phyloP scores from a whole-genome alignment of 2,113 vertebrate species.

The Limanda limanda region DNA sequence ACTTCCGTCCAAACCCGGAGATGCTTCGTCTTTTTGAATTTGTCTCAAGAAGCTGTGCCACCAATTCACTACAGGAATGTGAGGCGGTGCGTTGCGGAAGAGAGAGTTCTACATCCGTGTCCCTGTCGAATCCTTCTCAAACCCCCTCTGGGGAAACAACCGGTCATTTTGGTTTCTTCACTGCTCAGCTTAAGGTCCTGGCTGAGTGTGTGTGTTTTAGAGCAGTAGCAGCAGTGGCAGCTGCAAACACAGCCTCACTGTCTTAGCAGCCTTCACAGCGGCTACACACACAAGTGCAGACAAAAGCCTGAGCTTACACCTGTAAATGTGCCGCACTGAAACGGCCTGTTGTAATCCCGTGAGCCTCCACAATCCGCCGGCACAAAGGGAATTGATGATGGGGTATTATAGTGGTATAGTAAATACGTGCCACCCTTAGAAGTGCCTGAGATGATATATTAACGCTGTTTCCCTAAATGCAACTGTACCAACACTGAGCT shows the following conservation, averaged over 20 bases:
- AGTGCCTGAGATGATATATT: constrained; percentile 64
- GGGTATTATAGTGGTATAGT: constrained; percentile 65
- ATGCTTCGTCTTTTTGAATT: constrained; percentile 20
- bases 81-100: constrained; percentile 34
- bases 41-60: constrained; percentile 20
- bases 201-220: constrained; percentile 39
- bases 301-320: constrained; percentile 57
- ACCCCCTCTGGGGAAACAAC: constrained; percentile 43
- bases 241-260: constrained; percentile 35
- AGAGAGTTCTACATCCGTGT: constrained; percentile 40
- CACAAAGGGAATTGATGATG: constrained; percentile 74
- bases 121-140: constrained; percentile 23
- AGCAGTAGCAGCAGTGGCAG: constrained; percentile 24
- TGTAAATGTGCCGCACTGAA: constrained; percentile 64
- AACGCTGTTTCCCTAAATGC: constrained; percentile 57
- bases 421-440: constrained; percentile 73
- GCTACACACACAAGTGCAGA: constrained; percentile 48
- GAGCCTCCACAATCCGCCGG: constrained; percentile 58
- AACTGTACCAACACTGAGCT: constrained; percentile 67
- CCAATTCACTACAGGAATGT: constrained; percentile 63
- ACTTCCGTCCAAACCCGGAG: constrained; percentile 49
- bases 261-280: constrained; percentile 40
- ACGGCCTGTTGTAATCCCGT: constrained; percentile 62
- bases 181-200: constrained; percentile 40
- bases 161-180: constrained; percentile 55